These are phyloP conservation scores for Drosophila nannoptera DNA, from an alignment of 1,140 invertebrate genomes.

Conservation along the genomic window DNA sequence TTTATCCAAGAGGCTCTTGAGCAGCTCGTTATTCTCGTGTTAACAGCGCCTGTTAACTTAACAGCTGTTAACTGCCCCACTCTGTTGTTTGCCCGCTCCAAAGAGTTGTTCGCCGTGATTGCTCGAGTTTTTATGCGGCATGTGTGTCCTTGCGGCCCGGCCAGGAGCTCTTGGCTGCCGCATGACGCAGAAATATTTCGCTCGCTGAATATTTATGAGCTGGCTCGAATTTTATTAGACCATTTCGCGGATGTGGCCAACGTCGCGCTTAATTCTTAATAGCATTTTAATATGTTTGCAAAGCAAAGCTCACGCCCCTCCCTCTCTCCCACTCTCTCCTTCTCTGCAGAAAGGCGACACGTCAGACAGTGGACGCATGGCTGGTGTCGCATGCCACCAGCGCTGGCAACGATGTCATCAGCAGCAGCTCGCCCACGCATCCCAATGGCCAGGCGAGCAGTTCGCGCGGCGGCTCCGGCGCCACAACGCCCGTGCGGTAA, in stretches of 20 bases:
- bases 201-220: slow-evolving; percentile 73
- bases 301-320: slow-evolving; percentile 1
- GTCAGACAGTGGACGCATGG: slow-evolving; percentile 95
- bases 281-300: slow-evolving; percentile 56
- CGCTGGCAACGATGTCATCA: slow-evolving; percentile 80
- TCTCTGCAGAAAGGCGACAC: slow-evolving; percentile 89
- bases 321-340: neutral
- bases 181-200: slow-evolving; percentile 42
- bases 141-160: slow-evolving; percentile 13
- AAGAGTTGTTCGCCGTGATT: slow-evolving; percentile 62
- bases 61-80: neutral
- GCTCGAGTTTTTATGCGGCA: slow-evolving; percentile 59
- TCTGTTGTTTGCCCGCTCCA: slow-evolving; percentile 3
- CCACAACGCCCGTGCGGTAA: slow-evolving; percentile 91
- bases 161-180: slow-evolving; percentile 1
- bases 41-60: neutral
- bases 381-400: slow-evolving; percentile 91
- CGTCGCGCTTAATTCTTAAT: slow-evolving; percentile 55
- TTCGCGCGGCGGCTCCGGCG: slow-evolving; percentile 86
- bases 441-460: slow-evolving; percentile 79
- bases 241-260: slow-evolving; percentile 49
- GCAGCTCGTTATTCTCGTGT: neutral
- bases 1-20: neutral
- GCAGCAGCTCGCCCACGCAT: slow-evolving; percentile 82
- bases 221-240: slow-evolving; percentile 62